Base-by-base conservation (phyloP, 2,888 invertebrate species). In the Ommatoiulus sabulosus region DNA sequence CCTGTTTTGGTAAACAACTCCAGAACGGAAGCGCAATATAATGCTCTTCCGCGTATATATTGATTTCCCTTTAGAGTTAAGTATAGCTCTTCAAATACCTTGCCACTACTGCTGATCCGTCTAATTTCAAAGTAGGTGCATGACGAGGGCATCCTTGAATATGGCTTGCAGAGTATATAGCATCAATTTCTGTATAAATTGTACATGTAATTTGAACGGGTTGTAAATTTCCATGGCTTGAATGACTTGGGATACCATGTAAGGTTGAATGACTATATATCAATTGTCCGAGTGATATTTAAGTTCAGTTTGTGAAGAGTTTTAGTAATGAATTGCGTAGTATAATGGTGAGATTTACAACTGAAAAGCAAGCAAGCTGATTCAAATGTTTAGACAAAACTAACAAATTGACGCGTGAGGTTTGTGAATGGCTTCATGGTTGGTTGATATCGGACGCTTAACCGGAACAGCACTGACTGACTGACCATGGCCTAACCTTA, bases 1-100 rank as follows among this genome's bases (percentile, higher is more conserved):
- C 57, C 57, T 57, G 57, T 7, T 3, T 57, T n/a, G 0, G 57
- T 57, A 57, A 57, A 57, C 57, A 57, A 57, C 57, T 15, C 4
- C 12, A 17, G 57, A 57, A n/a, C 35, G 35, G 35, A 35, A 35
- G 35, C 35, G 35, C 0, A 35, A 35, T 35, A 35, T 35, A 35
- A 35, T 35, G 35, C 35, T 35, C 57, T 57, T 57, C n/a, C n/a
- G 57, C n/a, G 57, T 57, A n/a, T 57, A n/a, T 57, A n/a, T n/a
- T 57, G 57, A 57, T 57, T 57, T 57, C 57, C n/a, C 12, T 57
- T 57, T 57, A 57, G 57, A 57, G n/a, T 57, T 57, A 57, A 52
- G 52, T 52, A 52, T 17, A 1, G 15, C 15, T 52, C 52, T 4
- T 52, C 3, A 52, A 15, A 52, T 52, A 12, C 7, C 46, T 46